Base-by-base conservation (phyloP, 2,888 invertebrate species). In the Cyrtodaria siliqua region DNA sequence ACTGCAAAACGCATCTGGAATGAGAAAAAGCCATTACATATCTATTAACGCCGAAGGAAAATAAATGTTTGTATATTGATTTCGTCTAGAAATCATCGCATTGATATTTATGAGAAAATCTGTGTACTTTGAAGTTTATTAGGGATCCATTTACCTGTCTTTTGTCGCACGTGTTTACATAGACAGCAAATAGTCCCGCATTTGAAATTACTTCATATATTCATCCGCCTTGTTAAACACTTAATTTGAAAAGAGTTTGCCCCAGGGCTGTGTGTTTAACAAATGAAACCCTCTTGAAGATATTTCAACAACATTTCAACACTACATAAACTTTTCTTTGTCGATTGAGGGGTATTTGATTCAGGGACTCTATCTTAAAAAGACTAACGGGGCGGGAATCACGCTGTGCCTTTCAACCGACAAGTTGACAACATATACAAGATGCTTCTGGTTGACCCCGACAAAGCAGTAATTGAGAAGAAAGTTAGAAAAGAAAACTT, bases 181-280 rank as follows among this genome's bases (percentile, higher is more conserved):
- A 70, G 66, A 62, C 66, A 62, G 59, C 62, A 64, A 70, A 44
- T 66, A 62, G 73, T 70, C 66, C 33, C 73, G 63, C 69, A 66
- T 74, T 70, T 67, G 40, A 74, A 61, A 79, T 79, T 73, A 70
- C 73, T 79, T 67, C 57, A 70, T 56, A 72, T 72, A 79, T 79
- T 73, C 78, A 66, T 73, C 56, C 78, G 73, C 73, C 72, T 66
- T 62, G 60, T 73, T 73, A 73, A 72, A 72, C 69, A 69, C 73
- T 69, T 62, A 52, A 69, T 69, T 73, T 78, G 62, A 47, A 78
- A 64, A 70, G 78, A 50, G 53, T 67, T 67, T 42, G 59, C 52
- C 71, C 57, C 24, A 44, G 18, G 67, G 57, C 44, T 66, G 71
- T 71, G 52, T 71, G 52, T 53, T 67, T 66, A 67, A 67, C 66